Base-by-base conservation (phyloP, 2,888 invertebrate genomes). In the Callyntrura guangdongensis region DNA sequence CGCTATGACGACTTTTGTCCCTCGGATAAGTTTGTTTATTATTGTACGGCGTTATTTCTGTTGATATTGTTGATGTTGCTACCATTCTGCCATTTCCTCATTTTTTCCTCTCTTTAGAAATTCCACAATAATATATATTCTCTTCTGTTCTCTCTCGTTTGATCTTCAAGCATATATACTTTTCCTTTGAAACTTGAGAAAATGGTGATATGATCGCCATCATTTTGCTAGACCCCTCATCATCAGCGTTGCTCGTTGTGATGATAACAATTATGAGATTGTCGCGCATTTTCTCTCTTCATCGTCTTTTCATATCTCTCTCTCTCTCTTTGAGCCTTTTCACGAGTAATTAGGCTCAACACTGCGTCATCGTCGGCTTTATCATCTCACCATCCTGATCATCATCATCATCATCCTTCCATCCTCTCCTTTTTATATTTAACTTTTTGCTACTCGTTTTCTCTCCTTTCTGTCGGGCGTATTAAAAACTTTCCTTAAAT, bases 311-410 rank as follows among this genome's bases (percentile, higher is more conserved):
- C n/a, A n/a, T 64, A 25, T 64, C 25, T 14, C 64, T 64, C 25
- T 64, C 64, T 64, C 14, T 17, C 47, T 20, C 9, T 49, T 53
- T 91, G 92, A 93, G 92, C 92, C 93, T 93, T 94, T 94, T 94
- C 94, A 94, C 94, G 94, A 93, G 93, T 93, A 94, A 94, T 94
- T 94, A 94, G 94, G 92, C 93, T 85, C 92, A 77, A 86, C 83
- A 90, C 87, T 91, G 61, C 85, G 20, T 91, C 67, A 91, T 85
- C 81, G 83, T 90, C 92, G n/a, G n/a, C n/a, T n/a, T n/a, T n/a
- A n/a, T n/a, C n/a, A n/a, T n/a, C n/a, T n/a, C n/a, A n/a, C n/a
- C n/a, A 91, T 86, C 91, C 89, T 91, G 53, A 93, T 93, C 93
- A 92, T 91, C 86, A 87, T 92, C 27, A 11, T 84, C 86, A 59